Evolutionary conservation across 2,113 vertebrate species (phyloP), one percentile per base, ranked within the genome.

Genomic region (Dicerorhinus sumatrensis): DNA sequence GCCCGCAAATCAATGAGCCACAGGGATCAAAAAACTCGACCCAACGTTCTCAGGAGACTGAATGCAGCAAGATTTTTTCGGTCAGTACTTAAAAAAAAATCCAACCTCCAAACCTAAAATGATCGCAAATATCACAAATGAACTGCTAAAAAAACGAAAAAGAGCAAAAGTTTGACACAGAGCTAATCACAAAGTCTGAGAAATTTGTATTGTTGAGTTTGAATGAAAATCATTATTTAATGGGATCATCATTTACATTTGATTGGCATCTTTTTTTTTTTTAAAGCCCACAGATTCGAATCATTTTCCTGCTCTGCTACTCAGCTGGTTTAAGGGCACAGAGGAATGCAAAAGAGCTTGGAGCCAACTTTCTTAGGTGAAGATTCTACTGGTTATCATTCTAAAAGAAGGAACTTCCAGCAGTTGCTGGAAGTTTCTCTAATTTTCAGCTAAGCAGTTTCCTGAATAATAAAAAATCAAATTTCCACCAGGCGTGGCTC

Each of bases 1-100:
- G 99, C 98, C 98, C 98, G 98, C 98, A 98, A 99, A 99, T 99
- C 99, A 99, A 99, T 99, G 99, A 99, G 99, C 98, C 99, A 98
- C 99, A 98, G 98, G 99, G 99, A 99, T 99, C 99, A 99, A 99
- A 99, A 99, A 99, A 98, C 98, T 98, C 99, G 98, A 99, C 99
- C 99, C 98, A 99, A 98, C 98, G 99, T 99, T 99, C 99, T 99
- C 99, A 98, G 98, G 99, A 98, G 99, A 99, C 98, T 98, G 97
- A 98, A 98, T 98, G 97, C 98, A 96, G 98, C 95, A 98, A 99
- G 99, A 98, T 98, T 99, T 98, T 98, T 98, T 98, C 98, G 98
- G 98, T 98, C 97, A 97, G 97, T 91, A 39, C 94, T 96, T 70
- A 21, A 93, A 93, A 97, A 85, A 95, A 81, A 82, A 67, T 29